Base-by-base conservation (phyloP, 2,888 invertebrate genomes). In the Drosophila picticornis region DNA sequence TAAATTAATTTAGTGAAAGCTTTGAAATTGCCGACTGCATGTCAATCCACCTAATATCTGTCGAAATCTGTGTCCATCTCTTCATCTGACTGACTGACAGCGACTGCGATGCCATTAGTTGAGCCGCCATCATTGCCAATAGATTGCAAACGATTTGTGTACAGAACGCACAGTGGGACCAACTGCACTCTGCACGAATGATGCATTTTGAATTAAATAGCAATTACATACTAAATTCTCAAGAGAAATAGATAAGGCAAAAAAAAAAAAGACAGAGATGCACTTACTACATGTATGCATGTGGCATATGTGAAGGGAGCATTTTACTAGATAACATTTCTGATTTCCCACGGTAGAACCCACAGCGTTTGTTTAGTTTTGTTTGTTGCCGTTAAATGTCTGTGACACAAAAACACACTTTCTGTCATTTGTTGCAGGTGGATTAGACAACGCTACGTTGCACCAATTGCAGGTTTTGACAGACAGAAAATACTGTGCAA, bases 1-100 rank as follows among this genome's bases (percentile, higher is more conserved):
- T 80, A 83, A 88, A 90, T 88, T 89, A 88, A 88, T 88, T 88
- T 90, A 89, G 90, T 84, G 81, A 81, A 77, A 75, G 85, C 86
- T 81, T 83, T 76, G 77, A 76, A 77, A 64, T 53, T 75, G 59
- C 59, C 71, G 57, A 58, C 63, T 75, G 78, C 63, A 77, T 69
- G 61, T 63, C 81, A 52, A 59, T 77, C 38, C 43, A 52, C 38
- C 70, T 53, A 76, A 80, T 67, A 64, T 67, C 65, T 83, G 73
- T 63, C 66, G 38, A 57, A 60, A 57, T 58, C 50, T 52, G 32
- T 64, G 73, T 73, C 66, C 78, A 80, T 58, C 73, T 59, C 68
- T 69, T 57, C 57, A 71, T 59, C 52, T 38, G 63, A 50, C 55
- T 59, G 65, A 63, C 61, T 51, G 68, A 74, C 46, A 25, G 25